These are phyloP conservation scores for Harpagus bidentatus DNA, from an alignment of 2,113 vertebrate genomes.

Conservation along the genomic window DNA sequence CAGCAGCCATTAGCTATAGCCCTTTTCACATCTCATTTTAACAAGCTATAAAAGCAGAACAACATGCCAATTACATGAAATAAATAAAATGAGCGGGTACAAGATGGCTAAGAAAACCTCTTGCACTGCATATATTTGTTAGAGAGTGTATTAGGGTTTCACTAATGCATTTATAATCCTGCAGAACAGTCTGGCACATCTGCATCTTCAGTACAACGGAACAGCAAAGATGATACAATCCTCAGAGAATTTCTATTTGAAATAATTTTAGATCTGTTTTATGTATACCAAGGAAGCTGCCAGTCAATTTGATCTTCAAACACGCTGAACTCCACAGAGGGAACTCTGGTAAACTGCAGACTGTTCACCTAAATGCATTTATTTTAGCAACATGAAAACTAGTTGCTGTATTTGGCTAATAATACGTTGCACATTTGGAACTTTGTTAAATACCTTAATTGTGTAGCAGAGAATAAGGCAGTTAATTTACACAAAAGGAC, in stretches of 20 bases:
- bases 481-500: constrained; percentile 58
- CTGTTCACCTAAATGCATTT: constrained; percentile 65
- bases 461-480: constrained; percentile 44
- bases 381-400: constrained; percentile 36
- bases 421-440: constrained; percentile 50
- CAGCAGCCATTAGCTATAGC: constrained; percentile 57
- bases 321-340: constrained; percentile 51
- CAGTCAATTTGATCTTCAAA: constrained; percentile 77
- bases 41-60: constrained; percentile 62
- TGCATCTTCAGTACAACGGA: constrained; percentile 59
- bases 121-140: constrained; percentile 46
- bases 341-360: constrained; percentile 59
- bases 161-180: constrained; percentile 58
- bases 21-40: constrained; percentile 64
- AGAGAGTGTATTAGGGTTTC: constrained; percentile 46
- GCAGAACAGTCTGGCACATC: constrained; percentile 50
- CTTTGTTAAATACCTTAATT: constrained; percentile 66
- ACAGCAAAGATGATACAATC: constrained; percentile 43
- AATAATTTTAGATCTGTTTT: constrained; percentile 73
- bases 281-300: constrained; percentile 67
- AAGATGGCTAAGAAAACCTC: constrained; percentile 54
- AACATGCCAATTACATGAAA: constrained; percentile 65
- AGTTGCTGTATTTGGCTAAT: constrained; percentile 42
- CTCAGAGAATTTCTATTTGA: constrained; percentile 64
- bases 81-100: constrained; percentile 61